Percentiles rank a stretch among this genome's conserved stretches.
phyloP scores from a whole-genome alignment of 1,140 invertebrate species.

The Drosophila aff. region DNA sequence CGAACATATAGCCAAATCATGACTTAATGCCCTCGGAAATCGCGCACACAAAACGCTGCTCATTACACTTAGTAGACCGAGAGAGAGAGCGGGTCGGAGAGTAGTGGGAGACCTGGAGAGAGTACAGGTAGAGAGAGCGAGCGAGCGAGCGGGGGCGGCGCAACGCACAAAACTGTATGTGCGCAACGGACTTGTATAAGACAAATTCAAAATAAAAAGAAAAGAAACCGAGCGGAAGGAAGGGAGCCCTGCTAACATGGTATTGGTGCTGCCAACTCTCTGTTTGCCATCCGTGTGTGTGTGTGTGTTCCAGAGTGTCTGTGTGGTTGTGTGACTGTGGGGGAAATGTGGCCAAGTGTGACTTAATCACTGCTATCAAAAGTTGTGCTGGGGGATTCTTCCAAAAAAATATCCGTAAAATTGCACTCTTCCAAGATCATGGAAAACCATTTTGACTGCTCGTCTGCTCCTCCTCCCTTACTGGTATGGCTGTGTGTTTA shows the following conservation, averaged over 20 bases:
- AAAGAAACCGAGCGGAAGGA: conserved; percentile 69
- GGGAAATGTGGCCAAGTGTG: conserved; percentile 46
- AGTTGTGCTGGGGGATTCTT: conserved; percentile 23
- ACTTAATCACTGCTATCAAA: conserved; percentile 52
- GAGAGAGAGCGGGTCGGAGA: conserved; percentile 37
- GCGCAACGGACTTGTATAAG: conserved; percentile 79
- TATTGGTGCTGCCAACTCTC: conserved; percentile 50
- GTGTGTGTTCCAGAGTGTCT: conserved; percentile 19
- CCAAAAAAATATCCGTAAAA: conserved; percentile 10
- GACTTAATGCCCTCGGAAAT: conserved; percentile 72
- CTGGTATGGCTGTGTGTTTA: conserved; percentile 2
- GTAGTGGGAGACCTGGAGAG: conserved; percentile 51
- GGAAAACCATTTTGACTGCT: conserved; percentile 2
- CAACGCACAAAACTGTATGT: conserved; percentile 69
- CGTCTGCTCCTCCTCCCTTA: not conserved
- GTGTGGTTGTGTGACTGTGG: conserved; percentile 16
- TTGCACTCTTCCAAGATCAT: not conserved
- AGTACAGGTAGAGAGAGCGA: conserved; percentile 51
- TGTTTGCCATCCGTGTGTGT: conserved; percentile 9
- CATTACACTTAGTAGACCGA: conserved; percentile 53
- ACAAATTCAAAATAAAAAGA: conserved; percentile 65
- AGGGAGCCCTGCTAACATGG: conserved; percentile 53
- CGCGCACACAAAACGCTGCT: conserved; percentile 57
- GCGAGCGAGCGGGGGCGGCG: conserved; percentile 35
- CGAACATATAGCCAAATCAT: conserved; percentile 62